Evolutionary conservation across 1,140 invertebrate genomes (phyloP).

Genomic region (Eubasilissa regina): DNA sequence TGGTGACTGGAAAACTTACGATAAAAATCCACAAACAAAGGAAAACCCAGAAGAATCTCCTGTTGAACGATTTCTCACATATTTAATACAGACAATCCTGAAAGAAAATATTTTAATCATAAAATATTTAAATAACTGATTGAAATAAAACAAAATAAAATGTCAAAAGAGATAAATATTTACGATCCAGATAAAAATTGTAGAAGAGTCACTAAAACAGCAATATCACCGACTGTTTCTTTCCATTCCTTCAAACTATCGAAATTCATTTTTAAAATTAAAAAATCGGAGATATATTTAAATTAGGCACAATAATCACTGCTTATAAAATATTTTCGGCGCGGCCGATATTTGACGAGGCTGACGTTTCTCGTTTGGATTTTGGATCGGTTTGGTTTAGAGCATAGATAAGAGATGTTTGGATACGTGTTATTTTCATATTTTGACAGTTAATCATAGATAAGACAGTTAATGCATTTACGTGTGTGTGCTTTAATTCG

Average conservation of each 20-base stretch:
- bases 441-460: slow-evolving; percentile 33
- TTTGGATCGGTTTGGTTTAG: too few relatives aligned
- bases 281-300: neutral
- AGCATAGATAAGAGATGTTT: too few relatives aligned
- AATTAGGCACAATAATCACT: slow-evolving; percentile 3
- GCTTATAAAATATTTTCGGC: neutral
- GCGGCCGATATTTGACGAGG: too few relatives aligned
- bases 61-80: slow-evolving; percentile 77
- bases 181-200: slow-evolving; percentile 81
- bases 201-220: slow-evolving; percentile 70
- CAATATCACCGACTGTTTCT: neutral
- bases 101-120: slow-evolving; percentile 63
- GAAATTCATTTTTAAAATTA: neutral
- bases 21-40: slow-evolving; percentile 83
- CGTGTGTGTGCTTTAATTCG: too few relatives aligned
- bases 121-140: slow-evolving; percentile 19
- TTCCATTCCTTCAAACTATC: slow-evolving; percentile 14
- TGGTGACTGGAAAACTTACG: slow-evolving; percentile 73
- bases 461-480: too few relatives aligned
- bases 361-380: slow-evolving; percentile 22
- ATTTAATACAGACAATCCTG: slow-evolving; percentile 80
- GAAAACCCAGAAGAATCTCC: slow-evolving; percentile 81
- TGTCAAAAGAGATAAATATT: slow-evolving; percentile 65
- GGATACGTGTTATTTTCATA: slow-evolving; percentile 40
- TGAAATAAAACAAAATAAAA: too few relatives aligned